Base-by-base conservation (phyloP, 1,140 invertebrate genomes). In the Plectrocnemia conspersa region DNA sequence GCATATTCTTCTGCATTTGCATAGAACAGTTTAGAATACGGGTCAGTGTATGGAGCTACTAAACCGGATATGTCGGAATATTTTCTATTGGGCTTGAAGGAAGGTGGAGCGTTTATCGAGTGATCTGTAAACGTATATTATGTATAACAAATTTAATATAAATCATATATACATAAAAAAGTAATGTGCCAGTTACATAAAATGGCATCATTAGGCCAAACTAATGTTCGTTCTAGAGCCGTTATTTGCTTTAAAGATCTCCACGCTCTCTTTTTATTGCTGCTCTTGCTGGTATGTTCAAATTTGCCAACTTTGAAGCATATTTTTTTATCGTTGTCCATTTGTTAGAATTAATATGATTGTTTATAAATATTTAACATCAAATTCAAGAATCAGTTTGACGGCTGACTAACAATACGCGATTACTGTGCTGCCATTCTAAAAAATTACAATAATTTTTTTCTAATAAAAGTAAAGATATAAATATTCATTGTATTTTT, bases 1-100 rank as follows among this genome's bases (percentile, higher is more conserved):
- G 82, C 75, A 74, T 91, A 95, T 71, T 95, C 93, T 61, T 93
- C 90, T 32, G 82, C 76, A 68, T 85, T 88, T 35, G 86, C 82
- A 71, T 85, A 96, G 59, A 85, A 80, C 9, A 96, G 74, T 66
- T 93, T 91, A 9, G 89, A 93, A 65, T 93, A 86, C 16, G 92
- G 88, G 79, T 95, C 91, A 62, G 86, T 88, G 64, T 95, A 97
- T 38, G 85, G 85, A 38, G 91, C 88, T 44, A 83, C 81, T 45
- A 95, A 66, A 1, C 92, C 92, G 61, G 90, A 93, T 47, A 95
- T 85, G 67, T 96, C 93, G 0, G 92, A 95, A 72, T 95, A 95
- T 65, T 94, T 95, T 67, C 93, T 93, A 1, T 88, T 82, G 19
- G 92, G 93, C 68, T 84, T 86, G 62, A 93, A 91, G 50, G 90